These are phyloP conservation scores for Malurus elegans DNA, from an alignment of 2,113 vertebrate species.

Conservation along the genomic window DNA sequence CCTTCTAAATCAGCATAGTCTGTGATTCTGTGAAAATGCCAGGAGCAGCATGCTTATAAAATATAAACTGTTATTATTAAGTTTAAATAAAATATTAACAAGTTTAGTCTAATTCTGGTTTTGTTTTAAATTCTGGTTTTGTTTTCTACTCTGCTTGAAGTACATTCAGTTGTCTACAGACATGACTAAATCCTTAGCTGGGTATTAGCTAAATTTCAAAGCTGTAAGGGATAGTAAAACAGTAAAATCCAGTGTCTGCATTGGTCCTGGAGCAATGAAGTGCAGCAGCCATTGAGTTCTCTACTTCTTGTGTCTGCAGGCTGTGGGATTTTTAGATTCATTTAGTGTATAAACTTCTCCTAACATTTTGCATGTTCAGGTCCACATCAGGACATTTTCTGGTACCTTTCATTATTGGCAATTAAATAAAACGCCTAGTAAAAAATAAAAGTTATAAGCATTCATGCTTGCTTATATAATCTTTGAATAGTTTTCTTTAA, in stretches of 20 bases:
- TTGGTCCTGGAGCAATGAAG: neutral
- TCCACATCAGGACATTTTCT: neutral
- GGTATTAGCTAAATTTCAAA: neutral
- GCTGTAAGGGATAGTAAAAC: neutral
- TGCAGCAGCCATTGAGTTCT: neutral
- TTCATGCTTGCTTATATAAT: neutral
- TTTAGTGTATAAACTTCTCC: neutral
- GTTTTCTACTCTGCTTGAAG: neutral
- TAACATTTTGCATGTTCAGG: neutral
- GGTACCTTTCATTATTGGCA: neutral
- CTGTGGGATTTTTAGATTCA: neutral
- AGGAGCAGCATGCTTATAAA: neutral
- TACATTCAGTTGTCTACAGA: neutral
- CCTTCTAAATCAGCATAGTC: neutral
- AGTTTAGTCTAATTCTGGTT: neutral
- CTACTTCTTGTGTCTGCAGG: neutral
- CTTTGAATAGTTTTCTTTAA: neutral
- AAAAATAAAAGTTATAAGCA: neutral
- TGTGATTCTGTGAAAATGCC: neutral
- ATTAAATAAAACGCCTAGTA: neutral
- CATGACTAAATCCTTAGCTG: neutral
- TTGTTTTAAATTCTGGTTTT: neutral
- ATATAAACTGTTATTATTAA: neutral
- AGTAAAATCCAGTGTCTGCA: neutral
- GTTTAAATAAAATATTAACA: neutral